Evolutionary conservation across 2,113 vertebrate species (phyloP), one percentile per base, ranked within the genome.

Genomic region (Scolopax mira): DNA sequence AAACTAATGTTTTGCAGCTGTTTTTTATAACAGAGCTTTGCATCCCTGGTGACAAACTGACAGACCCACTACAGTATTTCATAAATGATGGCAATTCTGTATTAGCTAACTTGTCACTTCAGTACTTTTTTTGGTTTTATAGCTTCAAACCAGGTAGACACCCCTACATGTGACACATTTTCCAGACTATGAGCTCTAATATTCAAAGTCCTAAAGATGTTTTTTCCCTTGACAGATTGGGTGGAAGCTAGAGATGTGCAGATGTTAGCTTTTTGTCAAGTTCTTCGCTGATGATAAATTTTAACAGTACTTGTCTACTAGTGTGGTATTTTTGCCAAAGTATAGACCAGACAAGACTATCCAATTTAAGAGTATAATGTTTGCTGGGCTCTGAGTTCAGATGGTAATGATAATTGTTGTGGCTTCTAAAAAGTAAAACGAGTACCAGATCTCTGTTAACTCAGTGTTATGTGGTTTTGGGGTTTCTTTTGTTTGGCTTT

Each of bases 1-100:
- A 92, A 81, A 71, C 15, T 13, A 23, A 71, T 81, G 52, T 75
- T 81, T 84, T 92, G 39, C 91, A 94, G 69, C 69, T 93, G 90
- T 88, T 24, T 92, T 44, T 57, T 37, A 2, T 77, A 79, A 52
- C 19, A 71, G 31, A 91, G 48, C 27, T 85, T 62, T 57, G 30
- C 44, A 44, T 25, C 64, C 24, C 6, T 10, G 4, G 21, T 69
- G 80, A 69, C 61, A 70, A 58, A 51, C 67, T 74, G 71, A 87
- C 49, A 74, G 81, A 60, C 6, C 25, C 35, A 5, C 37, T 31
- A 33, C 37, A 57, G 14, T 67, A 51, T 55, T 89, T 89, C 2
- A 23, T 52, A 41, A 72, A 64, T 31, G 5, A 24, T 8, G 12
- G 17, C 30, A 61, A 31, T 64, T 85, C 22, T 87, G 2, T 18